Base-by-base conservation (phyloP, 2,888 invertebrate species). In the Ophraella communa region DNA sequence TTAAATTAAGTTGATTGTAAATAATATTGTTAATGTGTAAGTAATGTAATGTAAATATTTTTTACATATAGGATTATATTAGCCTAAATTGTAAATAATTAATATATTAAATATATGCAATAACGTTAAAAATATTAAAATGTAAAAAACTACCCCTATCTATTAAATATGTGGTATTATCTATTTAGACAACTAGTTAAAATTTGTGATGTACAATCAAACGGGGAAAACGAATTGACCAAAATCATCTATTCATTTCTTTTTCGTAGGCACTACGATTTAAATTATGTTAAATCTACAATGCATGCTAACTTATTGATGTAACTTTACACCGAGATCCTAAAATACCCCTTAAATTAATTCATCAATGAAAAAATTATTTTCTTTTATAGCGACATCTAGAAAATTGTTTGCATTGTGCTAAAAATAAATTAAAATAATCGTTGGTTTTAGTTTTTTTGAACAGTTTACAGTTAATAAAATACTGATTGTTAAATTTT, bases 181-280 rank as follows among this genome's bases (percentile, higher is more conserved):
- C 35, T 59, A 59, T 51, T 4, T 10, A 17, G 14, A 59, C 18
- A 60, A 30, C 52, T 60, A 60, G 60, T 60, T 14, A 27, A 59
- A 30, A 52, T 44, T 60, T 60, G 60, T 60, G 60, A 60, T 60
- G 60, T 60, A 60, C 60, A 60, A 60, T 60, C 60, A 60, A 24
- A 10, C 44, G 42, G 51, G 52, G 52, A 51, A 59, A 59, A 57
- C 24, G 14, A 24, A 53, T 21, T 42, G n/a, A 42, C 11, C 39
- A 55, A 27, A 55, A 55, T 55, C 10, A 21, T 23, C 7, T 30
- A 10, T 30, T 8, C 11, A 10, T 30, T 30, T 30, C 30, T 11
- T 7, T 30, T n/a, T 30, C 5, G 30, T 2, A 3, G 2, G 30
- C 30, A 30, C 0, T 7, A 30, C 8, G 8, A 4, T 30, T 30